Evolutionary conservation across 2,113 vertebrate genomes (phyloP).

Genomic region (Grammomys dolichurus): DNA sequence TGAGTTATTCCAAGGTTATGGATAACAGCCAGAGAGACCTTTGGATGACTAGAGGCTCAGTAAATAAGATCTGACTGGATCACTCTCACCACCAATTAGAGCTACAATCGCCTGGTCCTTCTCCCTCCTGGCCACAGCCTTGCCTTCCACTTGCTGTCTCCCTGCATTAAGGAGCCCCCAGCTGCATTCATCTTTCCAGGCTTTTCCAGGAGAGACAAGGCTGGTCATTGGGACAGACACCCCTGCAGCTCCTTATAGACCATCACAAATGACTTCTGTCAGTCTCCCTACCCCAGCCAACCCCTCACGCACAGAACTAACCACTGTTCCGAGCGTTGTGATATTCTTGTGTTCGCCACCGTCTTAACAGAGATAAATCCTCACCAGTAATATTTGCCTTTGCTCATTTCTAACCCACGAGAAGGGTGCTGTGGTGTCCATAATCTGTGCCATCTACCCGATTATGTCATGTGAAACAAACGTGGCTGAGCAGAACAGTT

Average conservation of each 20-base stretch:
- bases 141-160: background rate
- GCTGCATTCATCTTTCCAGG: background rate
- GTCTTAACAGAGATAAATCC: background rate
- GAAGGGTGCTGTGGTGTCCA: background rate
- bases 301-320: background rate
- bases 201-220: background rate
- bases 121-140: background rate
- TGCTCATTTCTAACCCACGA: background rate
- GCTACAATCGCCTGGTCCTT: background rate
- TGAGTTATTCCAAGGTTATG: background rate
- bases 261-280: background rate
- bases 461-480: background rate
- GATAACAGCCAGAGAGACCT: background rate
- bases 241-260: background rate
- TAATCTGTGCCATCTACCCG: background rate
- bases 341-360: background rate
- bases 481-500: background rate
- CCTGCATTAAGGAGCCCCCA: background rate
- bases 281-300: background rate
- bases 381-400: conserved; percentile 9
- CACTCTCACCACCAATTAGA: background rate
- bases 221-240: background rate
- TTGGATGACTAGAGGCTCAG: background rate
- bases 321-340: background rate
- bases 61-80: background rate